phyloP scores from a whole-genome alignment of 2,888 invertebrate species.

The Bruchidius siliquastri region DNA sequence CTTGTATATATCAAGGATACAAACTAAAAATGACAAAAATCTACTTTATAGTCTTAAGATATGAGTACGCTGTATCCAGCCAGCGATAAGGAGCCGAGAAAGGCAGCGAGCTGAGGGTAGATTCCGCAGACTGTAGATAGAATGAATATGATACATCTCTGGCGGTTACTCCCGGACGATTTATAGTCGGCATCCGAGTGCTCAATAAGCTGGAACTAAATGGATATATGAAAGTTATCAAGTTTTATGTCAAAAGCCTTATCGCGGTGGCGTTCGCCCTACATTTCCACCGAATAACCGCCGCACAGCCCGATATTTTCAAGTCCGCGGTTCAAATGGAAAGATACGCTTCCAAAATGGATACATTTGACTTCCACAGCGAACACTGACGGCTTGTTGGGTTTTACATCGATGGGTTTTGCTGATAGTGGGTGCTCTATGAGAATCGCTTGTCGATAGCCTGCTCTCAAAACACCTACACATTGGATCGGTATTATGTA shows the following conservation, averaged over 20 bases:
- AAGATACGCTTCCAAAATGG: not conserved
- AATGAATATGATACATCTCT: slow-evolving; percentile 37
- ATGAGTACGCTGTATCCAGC: not conserved
- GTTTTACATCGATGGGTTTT: not conserved
- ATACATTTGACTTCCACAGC: not conserved
- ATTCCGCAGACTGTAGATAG: slow-evolving; percentile 38
- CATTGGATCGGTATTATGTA: too few species aligned
- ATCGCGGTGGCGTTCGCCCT: slow-evolving; percentile 1
- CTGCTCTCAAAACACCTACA: too few species aligned
- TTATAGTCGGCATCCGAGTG: slow-evolving; percentile 32
- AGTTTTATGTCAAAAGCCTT: slow-evolving; percentile 34
- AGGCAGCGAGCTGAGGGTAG: slow-evolving; percentile 31
- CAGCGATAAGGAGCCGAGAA: not conserved
- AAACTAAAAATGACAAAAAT: not conserved
- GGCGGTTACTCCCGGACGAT: slow-evolving; percentile 31
- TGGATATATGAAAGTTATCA: slow-evolving; percentile 38
- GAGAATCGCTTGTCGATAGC: not conserved
- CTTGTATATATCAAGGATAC: not conserved
- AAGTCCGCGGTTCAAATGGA: not conserved
- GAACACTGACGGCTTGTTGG: not conserved
- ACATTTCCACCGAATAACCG: slow-evolving; percentile 1
- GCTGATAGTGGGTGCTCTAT: not conserved
- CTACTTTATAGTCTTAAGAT: not conserved
- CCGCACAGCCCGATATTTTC: not conserved
- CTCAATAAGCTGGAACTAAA: slow-evolving; percentile 40